Evolutionary conservation across 2,113 vertebrate species (phyloP).

Genomic region (Peromyscus leucopus): DNA sequence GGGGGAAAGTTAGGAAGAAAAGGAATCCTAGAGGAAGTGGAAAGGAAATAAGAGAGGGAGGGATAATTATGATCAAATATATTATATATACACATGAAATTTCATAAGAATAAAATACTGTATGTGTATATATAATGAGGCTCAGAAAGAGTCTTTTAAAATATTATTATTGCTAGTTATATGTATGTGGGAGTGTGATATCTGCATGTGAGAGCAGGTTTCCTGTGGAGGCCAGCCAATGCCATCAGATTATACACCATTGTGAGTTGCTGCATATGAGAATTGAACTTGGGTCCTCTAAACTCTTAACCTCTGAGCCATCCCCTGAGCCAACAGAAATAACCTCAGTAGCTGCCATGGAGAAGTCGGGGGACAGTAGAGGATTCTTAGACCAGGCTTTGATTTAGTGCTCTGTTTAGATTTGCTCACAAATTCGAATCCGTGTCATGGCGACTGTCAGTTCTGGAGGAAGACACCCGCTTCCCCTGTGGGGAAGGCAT

Average conservation of each 20-base stretch:
- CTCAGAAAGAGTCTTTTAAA: background rate
- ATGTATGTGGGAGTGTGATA: background rate
- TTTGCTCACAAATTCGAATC: background rate
- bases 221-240: background rate
- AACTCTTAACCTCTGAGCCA: background rate
- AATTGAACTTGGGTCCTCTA: background rate
- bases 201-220: background rate
- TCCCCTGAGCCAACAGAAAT: background rate
- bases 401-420: background rate
- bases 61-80: background rate
- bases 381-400: background rate
- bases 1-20: background rate
- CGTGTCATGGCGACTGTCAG: rapidly evolving
- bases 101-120: background rate
- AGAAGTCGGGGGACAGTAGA: background rate
- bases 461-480: background rate
- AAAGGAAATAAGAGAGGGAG: background rate
- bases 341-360: background rate
- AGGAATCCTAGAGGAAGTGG: background rate
- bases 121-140: background rate
- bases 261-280: background rate
- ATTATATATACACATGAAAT: background rate
- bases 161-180: background rate
- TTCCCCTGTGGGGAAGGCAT: background rate
- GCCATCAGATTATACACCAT: background rate